Evolutionary conservation across 2,888 invertebrate genomes (phyloP), one percentile per base, ranked within the genome.

Genomic region (Flabesymbios commensalis): DNA sequence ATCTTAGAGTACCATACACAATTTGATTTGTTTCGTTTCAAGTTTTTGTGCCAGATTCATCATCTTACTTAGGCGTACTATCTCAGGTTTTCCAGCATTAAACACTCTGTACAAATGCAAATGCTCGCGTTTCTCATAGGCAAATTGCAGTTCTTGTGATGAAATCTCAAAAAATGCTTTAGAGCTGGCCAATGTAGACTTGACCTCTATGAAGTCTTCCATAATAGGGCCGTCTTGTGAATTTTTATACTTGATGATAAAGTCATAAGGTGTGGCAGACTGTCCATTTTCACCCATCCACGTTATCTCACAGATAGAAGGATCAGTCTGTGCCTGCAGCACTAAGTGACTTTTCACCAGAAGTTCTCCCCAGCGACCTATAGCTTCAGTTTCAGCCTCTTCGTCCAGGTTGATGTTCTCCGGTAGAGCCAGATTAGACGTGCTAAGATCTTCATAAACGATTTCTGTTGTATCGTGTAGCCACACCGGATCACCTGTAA

Each of bases 121-220:
- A n/a, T 68, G 63, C 19, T 73, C 72, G 22, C 68, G 68, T 24
- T 72, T 61, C 33, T 75, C 70, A 5, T 71, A 61, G 0, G 80
- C 80, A 71, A 77, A 78, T 56, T 74, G 65, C 4, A 80, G 65
- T 67, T 80, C 76, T 14, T 70, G 72, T 3, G 73, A 64, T 3
- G 79, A 80, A n/a, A 80, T 76, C 51, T 74, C 75, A 67, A 79
- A 79, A 41, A 75, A 69, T 36, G 75, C 75, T 59, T 78, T 80
- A 26, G 71, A 65, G 39, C 71, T 70, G 0, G 73, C 69, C 22
- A 65, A 45, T 0, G 80, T 80, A 39, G 75, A 73, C 60, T 80
- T 76, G 41, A 76, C 75, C 65, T 74, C 74, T 10, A 75, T 64
- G 60, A 57, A 75, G 14, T 71, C 52, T 1, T 57, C 41, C 1